These are phyloP conservation scores for Pelodytes ibericus DNA, from an alignment of 2,797 vertebrate genomes.

Conservation along the genomic window DNA sequence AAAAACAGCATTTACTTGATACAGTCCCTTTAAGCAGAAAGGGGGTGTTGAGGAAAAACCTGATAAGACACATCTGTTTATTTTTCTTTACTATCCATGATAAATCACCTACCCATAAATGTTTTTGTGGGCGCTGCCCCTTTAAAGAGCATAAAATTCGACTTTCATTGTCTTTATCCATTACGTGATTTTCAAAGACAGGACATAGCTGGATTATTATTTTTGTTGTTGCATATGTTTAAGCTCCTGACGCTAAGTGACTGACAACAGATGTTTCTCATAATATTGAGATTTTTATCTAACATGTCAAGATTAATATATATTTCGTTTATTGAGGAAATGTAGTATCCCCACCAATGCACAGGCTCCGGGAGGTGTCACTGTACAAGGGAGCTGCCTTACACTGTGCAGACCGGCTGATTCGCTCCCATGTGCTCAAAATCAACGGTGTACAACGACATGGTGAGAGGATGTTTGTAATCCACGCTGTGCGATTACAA, in stretches of 20 bases:
- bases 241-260: not conserved
- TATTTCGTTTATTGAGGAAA: not conserved
- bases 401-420: not conserved
- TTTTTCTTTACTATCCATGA: too few relatives aligned
- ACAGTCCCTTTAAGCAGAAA: too few relatives aligned
- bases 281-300: not conserved
- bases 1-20: too few relatives aligned
- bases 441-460: not conserved
- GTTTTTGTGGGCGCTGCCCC: too few relatives aligned
- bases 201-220: conserved; percentile 12
- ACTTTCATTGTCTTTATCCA: not conserved
- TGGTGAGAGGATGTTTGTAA: not conserved
- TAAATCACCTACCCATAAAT: too few relatives aligned
- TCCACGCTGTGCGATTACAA: not conserved
- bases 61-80: too few relatives aligned
- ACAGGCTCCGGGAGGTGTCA: not conserved
- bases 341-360: not conserved
- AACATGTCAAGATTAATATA: conserved; percentile 2
- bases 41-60: too few relatives aligned
- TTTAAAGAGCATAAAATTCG: not conserved
- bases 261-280: conserved; percentile 15
- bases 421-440: not conserved
- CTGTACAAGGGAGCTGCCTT: not conserved
- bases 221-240: not conserved
- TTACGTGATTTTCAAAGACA: conserved; percentile 9